Conservation (phyloP, 2,797 vertebrate genomes). For the Typhlichthys eigenmanni region DNA sequence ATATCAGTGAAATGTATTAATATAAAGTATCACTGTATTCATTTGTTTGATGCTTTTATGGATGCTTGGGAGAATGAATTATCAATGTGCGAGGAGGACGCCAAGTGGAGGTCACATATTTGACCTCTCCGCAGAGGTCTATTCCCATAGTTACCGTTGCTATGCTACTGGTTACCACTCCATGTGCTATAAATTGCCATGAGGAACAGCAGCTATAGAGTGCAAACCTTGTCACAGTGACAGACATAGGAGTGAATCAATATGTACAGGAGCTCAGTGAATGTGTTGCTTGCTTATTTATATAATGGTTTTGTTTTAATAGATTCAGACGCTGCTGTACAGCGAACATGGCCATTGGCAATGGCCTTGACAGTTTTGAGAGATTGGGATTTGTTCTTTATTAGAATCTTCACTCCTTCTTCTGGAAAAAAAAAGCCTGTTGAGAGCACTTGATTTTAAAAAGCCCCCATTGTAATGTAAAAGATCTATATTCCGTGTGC, state of each 20-base stretch:
- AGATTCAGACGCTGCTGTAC: too few species aligned
- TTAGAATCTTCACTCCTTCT: too few species aligned
- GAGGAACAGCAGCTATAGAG: conserved; percentile 25
- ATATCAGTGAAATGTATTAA: background rate
- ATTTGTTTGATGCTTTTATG: conserved; percentile 22
- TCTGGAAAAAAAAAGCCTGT: too few species aligned
- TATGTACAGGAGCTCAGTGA: background rate
- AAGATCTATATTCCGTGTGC: background rate
- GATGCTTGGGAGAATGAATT: conserved; percentile 51
- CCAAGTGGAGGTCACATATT: conserved; percentile 58
- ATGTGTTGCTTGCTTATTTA: background rate
- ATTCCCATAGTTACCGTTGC: conserved; percentile 71
- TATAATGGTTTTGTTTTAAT: too few species aligned
- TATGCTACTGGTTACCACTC: conserved; percentile 60
- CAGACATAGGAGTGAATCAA: background rate
- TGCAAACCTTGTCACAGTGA: conserved; percentile 21
- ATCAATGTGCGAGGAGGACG: conserved; percentile 54
- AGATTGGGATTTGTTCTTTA: too few species aligned
- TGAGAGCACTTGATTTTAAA: background rate
- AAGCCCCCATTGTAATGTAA: background rate
- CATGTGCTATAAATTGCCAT: conserved; percentile 41
- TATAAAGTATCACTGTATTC: conserved; percentile 4
- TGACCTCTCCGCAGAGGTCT: conserved; percentile 67
- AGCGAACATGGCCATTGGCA: too few species aligned
- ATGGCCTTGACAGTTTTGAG: too few species aligned